These are phyloP conservation scores for Sceloporus tristichus DNA, from an alignment of 2,113 vertebrate species.

Conservation along the genomic window DNA sequence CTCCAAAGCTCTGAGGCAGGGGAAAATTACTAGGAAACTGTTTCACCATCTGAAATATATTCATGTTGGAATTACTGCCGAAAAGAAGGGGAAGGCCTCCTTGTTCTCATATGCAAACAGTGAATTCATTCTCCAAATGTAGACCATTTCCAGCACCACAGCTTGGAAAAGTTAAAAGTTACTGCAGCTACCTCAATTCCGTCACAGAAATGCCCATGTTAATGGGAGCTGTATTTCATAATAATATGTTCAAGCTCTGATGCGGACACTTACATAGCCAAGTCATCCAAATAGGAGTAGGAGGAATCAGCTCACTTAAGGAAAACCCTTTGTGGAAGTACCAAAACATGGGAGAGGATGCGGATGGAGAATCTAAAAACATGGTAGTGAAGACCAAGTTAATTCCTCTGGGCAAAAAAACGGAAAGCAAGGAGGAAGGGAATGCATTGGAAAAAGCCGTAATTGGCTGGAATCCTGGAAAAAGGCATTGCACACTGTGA, in stretches of 20 bases:
- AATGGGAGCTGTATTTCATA: too few species aligned
- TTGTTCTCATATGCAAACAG: background rate
- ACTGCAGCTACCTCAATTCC: too few species aligned
- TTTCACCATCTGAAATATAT: slow-evolving; percentile 7
- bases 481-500: background rate
- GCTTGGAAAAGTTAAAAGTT: background rate
- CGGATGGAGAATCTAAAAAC: background rate
- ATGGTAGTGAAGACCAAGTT: background rate
- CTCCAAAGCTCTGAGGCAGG: background rate
- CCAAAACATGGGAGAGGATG: background rate
- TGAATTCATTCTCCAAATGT: background rate
- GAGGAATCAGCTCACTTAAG: background rate
- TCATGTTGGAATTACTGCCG: background rate
- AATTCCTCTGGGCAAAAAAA: background rate
- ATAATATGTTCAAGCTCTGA: too few species aligned
- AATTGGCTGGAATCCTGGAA: background rate
- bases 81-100: background rate
- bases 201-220: too few species aligned
- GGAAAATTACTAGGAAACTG: background rate
- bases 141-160: background rate
- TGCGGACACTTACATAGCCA: background rate
- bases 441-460: background rate
- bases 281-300: background rate
- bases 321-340: background rate
- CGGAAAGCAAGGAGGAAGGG: background rate